phyloP scores from a whole-genome alignment of 64 coral and sea anemone species.

The Anthopleura sola region DNA sequence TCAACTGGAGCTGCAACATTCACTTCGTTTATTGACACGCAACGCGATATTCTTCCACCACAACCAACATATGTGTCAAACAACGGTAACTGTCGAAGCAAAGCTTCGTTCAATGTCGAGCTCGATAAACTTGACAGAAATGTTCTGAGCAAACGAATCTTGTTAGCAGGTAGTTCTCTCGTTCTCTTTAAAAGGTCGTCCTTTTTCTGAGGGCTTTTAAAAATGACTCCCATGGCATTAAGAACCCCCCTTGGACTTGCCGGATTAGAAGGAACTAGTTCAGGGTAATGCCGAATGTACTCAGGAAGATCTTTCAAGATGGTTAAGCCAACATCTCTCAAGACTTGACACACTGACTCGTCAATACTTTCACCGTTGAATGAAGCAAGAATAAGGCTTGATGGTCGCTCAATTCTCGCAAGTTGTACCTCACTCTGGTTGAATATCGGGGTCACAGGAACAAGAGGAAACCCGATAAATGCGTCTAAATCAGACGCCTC shows the following conservation, averaged over 20 bases:
- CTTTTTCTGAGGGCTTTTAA: background rate
- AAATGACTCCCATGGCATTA: slow-evolving; percentile 16
- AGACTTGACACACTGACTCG: slow-evolving; percentile 7
- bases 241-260: slow-evolving; percentile 49
- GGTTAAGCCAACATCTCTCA: slow-evolving; percentile 35
- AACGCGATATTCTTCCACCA: background rate
- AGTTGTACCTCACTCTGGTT: background rate
- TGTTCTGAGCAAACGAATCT: background rate
- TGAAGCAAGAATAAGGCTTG: slow-evolving; percentile 31
- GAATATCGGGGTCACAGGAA: slow-evolving; percentile 28
- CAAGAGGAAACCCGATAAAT: slow-evolving; percentile 42
- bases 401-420: slow-evolving; percentile 32
- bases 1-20: background rate
- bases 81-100: background rate
- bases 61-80: background rate
- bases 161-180: background rate
- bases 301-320: slow-evolving; percentile 39
- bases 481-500: slow-evolving; percentile 11
- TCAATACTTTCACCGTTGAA: slow-evolving; percentile 35
- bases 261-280: slow-evolving; percentile 15
- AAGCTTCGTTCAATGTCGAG: background rate
- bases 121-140: background rate
- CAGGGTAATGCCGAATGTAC: slow-evolving; percentile 33
- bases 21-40: background rate
- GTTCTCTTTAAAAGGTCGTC: background rate